These are phyloP conservation scores for Momotus momota DNA, from an alignment of 2,797 vertebrate species.

Conservation along the genomic window DNA sequence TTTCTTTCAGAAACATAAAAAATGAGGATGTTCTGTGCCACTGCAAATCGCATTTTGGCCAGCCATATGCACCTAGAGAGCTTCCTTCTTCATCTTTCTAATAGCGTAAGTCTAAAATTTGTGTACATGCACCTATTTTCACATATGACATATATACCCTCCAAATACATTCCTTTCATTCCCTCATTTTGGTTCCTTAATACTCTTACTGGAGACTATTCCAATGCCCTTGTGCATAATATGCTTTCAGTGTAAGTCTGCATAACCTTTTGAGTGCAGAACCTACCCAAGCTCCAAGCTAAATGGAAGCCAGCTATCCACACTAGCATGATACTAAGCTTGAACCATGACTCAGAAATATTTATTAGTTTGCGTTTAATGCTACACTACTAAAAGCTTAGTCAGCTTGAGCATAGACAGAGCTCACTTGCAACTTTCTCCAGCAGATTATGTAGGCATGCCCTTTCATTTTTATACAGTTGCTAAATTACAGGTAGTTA, in stretches of 20 bases:
- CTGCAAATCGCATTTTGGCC: neutral
- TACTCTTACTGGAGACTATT: neutral
- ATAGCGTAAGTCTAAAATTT: neutral
- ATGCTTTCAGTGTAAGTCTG: neutral
- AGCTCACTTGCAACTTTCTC: neutral
- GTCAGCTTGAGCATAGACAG: neutral
- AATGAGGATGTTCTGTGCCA: neutral
- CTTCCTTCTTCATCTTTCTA: neutral
- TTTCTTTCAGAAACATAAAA: neutral
- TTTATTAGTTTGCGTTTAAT: neutral
- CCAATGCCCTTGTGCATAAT: neutral
- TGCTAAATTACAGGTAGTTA: neutral
- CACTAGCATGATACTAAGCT: neutral
- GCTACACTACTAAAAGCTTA: neutral
- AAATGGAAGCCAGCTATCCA: neutral
- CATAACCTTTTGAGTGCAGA: neutral
- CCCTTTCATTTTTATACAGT: neutral
- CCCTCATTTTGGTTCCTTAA: neutral
- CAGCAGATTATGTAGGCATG: neutral
- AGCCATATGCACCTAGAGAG: neutral
- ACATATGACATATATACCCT: fast-evolving
- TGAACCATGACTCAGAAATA: neutral
- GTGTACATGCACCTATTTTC: fast-evolving
- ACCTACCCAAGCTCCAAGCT: neutral
- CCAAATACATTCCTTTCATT: neutral